These are phyloP conservation scores for Sinocyclocheilus rhinocerous DNA, from an alignment of 2,113 vertebrate species.

Conservation along the genomic window DNA sequence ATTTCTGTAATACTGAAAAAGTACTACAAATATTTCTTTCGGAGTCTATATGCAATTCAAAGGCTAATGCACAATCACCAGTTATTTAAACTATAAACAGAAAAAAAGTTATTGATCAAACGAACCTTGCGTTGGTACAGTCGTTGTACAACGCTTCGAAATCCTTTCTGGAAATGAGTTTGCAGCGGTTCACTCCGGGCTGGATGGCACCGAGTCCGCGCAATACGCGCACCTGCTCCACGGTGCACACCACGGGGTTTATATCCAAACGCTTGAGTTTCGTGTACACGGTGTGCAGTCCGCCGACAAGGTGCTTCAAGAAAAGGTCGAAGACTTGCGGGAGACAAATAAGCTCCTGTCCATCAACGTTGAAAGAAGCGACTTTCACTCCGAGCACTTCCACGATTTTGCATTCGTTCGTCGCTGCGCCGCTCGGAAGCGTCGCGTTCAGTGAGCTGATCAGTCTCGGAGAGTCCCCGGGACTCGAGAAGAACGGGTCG, in stretches of 20 bases:
- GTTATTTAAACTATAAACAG: background rate
- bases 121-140: slow-evolving; percentile 91
- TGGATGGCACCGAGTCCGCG: slow-evolving; percentile 93
- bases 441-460: slow-evolving; percentile 74
- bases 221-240: slow-evolving; percentile 94
- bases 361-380: slow-evolving; percentile 88
- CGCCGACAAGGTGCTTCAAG: slow-evolving; percentile 93
- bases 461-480: slow-evolving; percentile 77
- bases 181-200: slow-evolving; percentile 96
- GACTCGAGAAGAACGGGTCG: slow-evolving; percentile 78
- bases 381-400: slow-evolving; percentile 92
- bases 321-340: slow-evolving; percentile 96
- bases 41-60: background rate
- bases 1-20: background rate
- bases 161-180: slow-evolving; percentile 92
- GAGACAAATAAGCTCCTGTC: slow-evolving; percentile 92
- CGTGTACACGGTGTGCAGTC: slow-evolving; percentile 94
- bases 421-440: slow-evolving; percentile 45
- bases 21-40: background rate
- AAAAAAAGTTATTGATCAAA: background rate
- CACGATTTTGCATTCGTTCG: slow-evolving; percentile 90
- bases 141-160: slow-evolving; percentile 94
- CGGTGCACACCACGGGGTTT: slow-evolving; percentile 90
- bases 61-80: background rate
- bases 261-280: slow-evolving; percentile 96